A percentile compares a stretch with the other conserved stretches of the same genome.
These are phyloP conservation scores for Cryptophagus acutangulus DNA, from an alignment of 2,888 invertebrate genomes.

Conservation along the genomic window DNA sequence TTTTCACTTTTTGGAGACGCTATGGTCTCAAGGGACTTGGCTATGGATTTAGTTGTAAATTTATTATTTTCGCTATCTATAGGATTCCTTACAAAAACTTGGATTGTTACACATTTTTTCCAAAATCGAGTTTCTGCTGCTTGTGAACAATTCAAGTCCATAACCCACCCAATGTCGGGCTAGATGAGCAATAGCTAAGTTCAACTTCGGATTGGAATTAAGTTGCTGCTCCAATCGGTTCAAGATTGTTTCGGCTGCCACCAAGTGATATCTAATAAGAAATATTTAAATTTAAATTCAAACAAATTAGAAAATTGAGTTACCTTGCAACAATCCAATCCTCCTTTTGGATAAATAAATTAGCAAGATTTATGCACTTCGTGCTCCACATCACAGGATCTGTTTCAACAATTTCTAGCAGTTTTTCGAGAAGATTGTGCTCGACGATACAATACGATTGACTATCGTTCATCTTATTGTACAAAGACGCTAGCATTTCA, in stretches of 20 bases:
- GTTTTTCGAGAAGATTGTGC: constrained; percentile 54
- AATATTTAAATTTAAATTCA: constrained; percentile 14
- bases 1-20: too few species aligned
- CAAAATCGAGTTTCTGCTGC: constrained; percentile 50
- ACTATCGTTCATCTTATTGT: constrained; percentile 53
- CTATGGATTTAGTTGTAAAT: too few species aligned
- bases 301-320: constrained; percentile 5
- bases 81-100: too few species aligned
- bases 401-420: constrained; percentile 54
- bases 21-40: too few species aligned
- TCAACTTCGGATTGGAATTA: constrained; percentile 31
- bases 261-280: constrained; percentile 62
- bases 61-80: too few species aligned
- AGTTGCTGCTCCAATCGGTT: constrained; percentile 52
- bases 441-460: constrained; percentile 54
- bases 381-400: constrained; percentile 57
- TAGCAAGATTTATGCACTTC: constrained; percentile 52
- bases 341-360: constrained; percentile 37
- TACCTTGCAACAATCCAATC: constrained; percentile 37
- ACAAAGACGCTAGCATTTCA: constrained; percentile 59
- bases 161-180: constrained; percentile 60
- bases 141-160: constrained; percentile 54
- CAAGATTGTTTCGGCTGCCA: constrained; percentile 56
- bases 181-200: constrained; percentile 42
- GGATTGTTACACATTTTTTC: constrained; percentile 9